Evolutionary conservation across 1,140 invertebrate species (phyloP).

Genomic region (Trichonephila clavipes): DNA sequence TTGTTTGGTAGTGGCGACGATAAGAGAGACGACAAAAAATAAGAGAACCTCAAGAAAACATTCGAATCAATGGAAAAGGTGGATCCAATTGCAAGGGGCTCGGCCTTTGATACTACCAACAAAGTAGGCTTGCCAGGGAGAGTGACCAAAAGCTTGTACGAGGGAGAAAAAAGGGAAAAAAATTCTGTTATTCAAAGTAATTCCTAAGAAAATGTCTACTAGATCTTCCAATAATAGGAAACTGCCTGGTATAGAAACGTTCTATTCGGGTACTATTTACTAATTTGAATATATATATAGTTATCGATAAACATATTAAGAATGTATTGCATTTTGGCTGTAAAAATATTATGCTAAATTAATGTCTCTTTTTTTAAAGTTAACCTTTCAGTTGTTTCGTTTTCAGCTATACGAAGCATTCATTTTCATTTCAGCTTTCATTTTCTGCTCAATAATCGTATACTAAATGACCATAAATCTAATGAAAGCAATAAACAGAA

Average conservation of each 20-base stretch:
- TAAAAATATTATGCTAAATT: too few species aligned
- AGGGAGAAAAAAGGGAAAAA: neutral
- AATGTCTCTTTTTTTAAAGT: too few species aligned
- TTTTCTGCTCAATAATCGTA: too few species aligned
- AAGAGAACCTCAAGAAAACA: slow-evolving; percentile 41
- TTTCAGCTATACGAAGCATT: too few species aligned
- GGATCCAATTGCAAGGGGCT: slow-evolving; percentile 39
- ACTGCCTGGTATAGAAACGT: neutral
- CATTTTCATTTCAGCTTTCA: too few species aligned
- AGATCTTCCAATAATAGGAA: neutral
- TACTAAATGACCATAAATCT: too few species aligned
- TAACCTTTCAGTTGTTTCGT: too few species aligned
- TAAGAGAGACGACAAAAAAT: slow-evolving; percentile 52
- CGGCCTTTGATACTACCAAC: slow-evolving; percentile 26
- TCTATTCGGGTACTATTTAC: neutral
- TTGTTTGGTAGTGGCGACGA: slow-evolving; percentile 9
- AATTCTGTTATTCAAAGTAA: neutral
- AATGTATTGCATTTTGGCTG: too few species aligned
- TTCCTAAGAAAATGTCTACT: neutral
- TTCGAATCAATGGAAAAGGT: slow-evolving; percentile 36
- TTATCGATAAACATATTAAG: too few species aligned
- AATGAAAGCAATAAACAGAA: too few species aligned
- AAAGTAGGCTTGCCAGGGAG: slow-evolving; percentile 5
- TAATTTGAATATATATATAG: neutral
- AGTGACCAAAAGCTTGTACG: neutral